Percentiles rank a stretch among this genome's conserved stretches.
phyloP scores from a whole-genome alignment of 2,888 invertebrate species.

The Bombylius major region DNA sequence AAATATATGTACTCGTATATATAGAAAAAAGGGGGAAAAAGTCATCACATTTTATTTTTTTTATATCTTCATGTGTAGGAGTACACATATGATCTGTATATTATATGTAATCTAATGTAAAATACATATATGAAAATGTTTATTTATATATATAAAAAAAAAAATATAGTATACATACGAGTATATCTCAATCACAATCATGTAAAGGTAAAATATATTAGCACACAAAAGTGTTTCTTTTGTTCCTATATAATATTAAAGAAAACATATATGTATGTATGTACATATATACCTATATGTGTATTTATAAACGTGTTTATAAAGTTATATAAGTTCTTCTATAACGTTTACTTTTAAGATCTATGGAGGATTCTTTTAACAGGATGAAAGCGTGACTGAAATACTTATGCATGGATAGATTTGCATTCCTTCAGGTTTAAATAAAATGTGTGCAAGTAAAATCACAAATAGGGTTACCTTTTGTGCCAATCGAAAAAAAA shows the following conservation, averaged over 20 bases:
- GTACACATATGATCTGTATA: too few relatives aligned
- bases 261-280: too few relatives aligned
- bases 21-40: too few relatives aligned
- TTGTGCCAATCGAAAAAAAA: slow-evolving; percentile 7
- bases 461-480: slow-evolving; percentile 8
- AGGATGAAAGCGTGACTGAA: slow-evolving; percentile 16
- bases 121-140: too few relatives aligned
- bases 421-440: slow-evolving; percentile 11
- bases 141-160: background rate
- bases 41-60: too few relatives aligned
- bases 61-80: too few relatives aligned
- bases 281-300: background rate
- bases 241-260: too few relatives aligned
- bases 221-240: background rate
- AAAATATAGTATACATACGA: background rate
- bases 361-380: slow-evolving; percentile 13
- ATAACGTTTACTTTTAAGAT: slow-evolving; percentile 7
- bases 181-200: slow-evolving; percentile 9
- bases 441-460: slow-evolving; percentile 7
- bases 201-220: background rate
- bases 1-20: too few relatives aligned
- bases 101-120: too few relatives aligned
- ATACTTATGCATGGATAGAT: slow-evolving; percentile 13
- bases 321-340: too few relatives aligned
- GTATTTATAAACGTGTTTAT: background rate